Evolutionary conservation across 2,113 vertebrate genomes (phyloP).

Genomic region (Carassius auratus): DNA sequence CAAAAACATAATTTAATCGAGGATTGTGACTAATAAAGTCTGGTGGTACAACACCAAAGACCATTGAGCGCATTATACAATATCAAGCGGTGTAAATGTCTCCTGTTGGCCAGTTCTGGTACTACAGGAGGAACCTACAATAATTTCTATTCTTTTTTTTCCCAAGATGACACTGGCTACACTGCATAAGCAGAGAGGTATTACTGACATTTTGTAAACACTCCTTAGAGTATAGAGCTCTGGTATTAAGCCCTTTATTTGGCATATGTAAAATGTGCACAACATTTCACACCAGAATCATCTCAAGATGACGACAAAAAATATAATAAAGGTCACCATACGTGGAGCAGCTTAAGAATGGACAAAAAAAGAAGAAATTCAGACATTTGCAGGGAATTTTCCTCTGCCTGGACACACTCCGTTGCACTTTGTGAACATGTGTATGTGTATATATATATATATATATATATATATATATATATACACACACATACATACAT

Average conservation of each 20-base stretch:
- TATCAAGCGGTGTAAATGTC: slow-evolving; percentile 35
- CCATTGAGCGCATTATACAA: background rate
- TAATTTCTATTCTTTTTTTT: slow-evolving; percentile 58
- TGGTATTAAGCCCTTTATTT: slow-evolving; percentile 74
- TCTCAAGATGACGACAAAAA: too few species aligned
- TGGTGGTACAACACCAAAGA: slow-evolving; percentile 24
- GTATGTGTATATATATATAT: background rate
- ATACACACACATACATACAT: too few species aligned
- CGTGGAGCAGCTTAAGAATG: slow-evolving; percentile 60
- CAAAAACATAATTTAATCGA: background rate
- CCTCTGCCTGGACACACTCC: slow-evolving; percentile 24
- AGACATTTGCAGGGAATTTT: background rate
- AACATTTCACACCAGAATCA: slow-evolving; percentile 23
- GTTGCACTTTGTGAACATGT: slow-evolving; percentile 13
- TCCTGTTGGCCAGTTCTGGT: slow-evolving; percentile 56
- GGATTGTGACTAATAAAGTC: background rate
- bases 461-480: background rate
- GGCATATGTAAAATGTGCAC: slow-evolving; percentile 61
- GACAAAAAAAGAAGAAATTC: slow-evolving; percentile 42
- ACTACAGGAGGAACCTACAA: slow-evolving; percentile 45
- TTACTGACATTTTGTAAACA: slow-evolving; percentile 74
- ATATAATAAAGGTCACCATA: background rate
- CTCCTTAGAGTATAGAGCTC: slow-evolving; percentile 68
- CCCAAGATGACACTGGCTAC: slow-evolving; percentile 57
- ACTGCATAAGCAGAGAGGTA: slow-evolving; percentile 59